Evolutionary conservation across 35 echinoderm and acorn worm genomes (phyloP).

Genomic region (Strongylocentrotus purpuratus): DNA sequence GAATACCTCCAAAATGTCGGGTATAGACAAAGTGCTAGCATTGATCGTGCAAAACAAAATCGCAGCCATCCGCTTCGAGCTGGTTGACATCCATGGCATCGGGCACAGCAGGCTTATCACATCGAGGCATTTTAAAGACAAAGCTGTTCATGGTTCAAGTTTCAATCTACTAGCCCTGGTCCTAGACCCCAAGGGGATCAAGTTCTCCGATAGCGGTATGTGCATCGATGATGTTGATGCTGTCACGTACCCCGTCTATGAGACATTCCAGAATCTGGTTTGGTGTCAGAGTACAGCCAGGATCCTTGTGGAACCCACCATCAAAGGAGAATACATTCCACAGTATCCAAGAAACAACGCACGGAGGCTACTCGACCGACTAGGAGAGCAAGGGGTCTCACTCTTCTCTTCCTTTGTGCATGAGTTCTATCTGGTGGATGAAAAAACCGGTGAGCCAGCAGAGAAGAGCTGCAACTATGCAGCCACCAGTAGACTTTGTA

Average conservation of each 20-base stretch:
- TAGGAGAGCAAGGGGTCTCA: constrained; percentile 34
- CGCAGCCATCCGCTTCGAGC: constrained; percentile 70
- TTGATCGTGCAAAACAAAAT: constrained; percentile 37
- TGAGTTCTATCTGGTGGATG: constrained; percentile 60
- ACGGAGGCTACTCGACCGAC: constrained; percentile 37
- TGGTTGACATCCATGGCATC: constrained; percentile 87
- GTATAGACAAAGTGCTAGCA: not conserved
- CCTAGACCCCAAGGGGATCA: constrained; percentile 57
- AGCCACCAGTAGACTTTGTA: constrained; percentile 44
- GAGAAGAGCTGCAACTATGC: constrained; percentile 10
- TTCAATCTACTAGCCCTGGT: constrained; percentile 62
- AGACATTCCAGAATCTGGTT: constrained; percentile 38
- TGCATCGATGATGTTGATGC: constrained; percentile 48
- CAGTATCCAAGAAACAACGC: constrained; percentile 44
- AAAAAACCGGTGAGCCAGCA: constrained; percentile 21
- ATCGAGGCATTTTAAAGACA: constrained; percentile 68
- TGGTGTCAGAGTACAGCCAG: constrained; percentile 57
- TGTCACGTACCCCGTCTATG: constrained; percentile 37
- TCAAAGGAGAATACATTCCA: constrained; percentile 33
- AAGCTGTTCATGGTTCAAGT: constrained; percentile 50
- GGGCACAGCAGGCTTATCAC: constrained; percentile 76
- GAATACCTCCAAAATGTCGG: constrained; percentile 1
- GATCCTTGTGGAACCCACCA: constrained; percentile 50
- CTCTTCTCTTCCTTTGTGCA: constrained; percentile 57
- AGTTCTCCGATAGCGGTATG: constrained; percentile 61